phyloP scores from a whole-genome alignment of 2,797 vertebrate genomes.

The Dendrocincla tyrannina region DNA sequence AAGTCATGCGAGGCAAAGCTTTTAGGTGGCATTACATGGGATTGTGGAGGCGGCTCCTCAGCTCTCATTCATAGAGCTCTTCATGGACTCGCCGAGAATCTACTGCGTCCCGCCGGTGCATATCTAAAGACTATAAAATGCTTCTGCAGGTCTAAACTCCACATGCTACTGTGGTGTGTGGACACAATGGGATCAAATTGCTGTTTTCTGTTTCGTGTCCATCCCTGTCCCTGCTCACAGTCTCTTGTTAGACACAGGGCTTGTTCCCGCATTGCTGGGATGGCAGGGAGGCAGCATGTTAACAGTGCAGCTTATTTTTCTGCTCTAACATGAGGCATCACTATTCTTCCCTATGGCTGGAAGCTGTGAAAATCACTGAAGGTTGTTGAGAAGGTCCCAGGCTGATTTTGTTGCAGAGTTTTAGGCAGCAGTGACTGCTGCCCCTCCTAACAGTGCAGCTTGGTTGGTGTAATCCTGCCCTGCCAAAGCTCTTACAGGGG shows the following conservation, averaged over 20 bases:
- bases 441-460: background rate
- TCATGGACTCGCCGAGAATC: constrained; percentile 62
- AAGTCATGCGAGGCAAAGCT: constrained; percentile 88
- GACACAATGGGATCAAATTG: background rate
- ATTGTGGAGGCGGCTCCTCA: constrained; percentile 66
- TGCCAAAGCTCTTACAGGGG: background rate
- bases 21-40: constrained; percentile 84
- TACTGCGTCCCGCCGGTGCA: constrained; percentile 7
- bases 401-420: background rate
- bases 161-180: fast-evolving
- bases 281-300: background rate
- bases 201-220: background rate
- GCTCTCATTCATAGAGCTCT: constrained; percentile 65
- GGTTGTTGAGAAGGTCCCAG: background rate
- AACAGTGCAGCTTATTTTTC: background rate
- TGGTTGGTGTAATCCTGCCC: fast-evolving
- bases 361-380: background rate
- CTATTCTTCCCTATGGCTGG: background rate
- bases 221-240: background rate
- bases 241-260: background rate
- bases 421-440: background rate
- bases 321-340: fast-evolving
- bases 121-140: background rate
- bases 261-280: background rate
- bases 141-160: background rate